phyloP scores from a whole-genome alignment of 2,888 invertebrate genomes.

The Seira ritae region DNA sequence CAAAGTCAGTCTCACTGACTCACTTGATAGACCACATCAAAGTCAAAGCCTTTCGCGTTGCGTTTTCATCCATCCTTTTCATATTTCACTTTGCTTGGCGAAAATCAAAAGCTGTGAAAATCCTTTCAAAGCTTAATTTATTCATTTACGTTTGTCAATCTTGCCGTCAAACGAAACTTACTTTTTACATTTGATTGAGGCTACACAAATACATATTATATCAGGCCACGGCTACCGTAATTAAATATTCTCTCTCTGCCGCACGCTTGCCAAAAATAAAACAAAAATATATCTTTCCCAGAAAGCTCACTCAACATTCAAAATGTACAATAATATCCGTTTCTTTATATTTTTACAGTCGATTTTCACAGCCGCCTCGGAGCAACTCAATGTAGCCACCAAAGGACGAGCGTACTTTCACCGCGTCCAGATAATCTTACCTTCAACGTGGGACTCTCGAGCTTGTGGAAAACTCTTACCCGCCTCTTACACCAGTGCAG shows the following conservation, averaged over 20 bases:
- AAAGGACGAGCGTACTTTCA: conserved; percentile 79
- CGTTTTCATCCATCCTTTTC: neutral
- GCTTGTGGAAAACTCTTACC: conserved; percentile 72
- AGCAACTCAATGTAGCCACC: conserved; percentile 79
- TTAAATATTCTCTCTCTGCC: too few species aligned
- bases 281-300: too few species aligned
- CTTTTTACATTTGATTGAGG: neutral
- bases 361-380: conserved; percentile 79
- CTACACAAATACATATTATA: too few species aligned
- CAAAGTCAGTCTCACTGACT: too few species aligned
- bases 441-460: conserved; percentile 76
- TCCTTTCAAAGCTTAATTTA: conserved; percentile 16
- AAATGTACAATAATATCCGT: neutral
- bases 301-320: too few species aligned
- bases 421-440: conserved; percentile 80
- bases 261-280: too few species aligned
- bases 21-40: neutral
- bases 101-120: neutral
- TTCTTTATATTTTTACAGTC: conserved; percentile 76
- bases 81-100: too few species aligned
- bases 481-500: conserved; percentile 78
- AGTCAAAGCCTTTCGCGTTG: neutral
- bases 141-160: conserved; percentile 54
- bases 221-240: too few species aligned
- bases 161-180: too few species aligned